Percentiles rank a stretch among this genome's conserved stretches.
phyloP scores from a whole-genome alignment of 1,140 invertebrate species.

The Pollicipes pollicipes region DNA sequence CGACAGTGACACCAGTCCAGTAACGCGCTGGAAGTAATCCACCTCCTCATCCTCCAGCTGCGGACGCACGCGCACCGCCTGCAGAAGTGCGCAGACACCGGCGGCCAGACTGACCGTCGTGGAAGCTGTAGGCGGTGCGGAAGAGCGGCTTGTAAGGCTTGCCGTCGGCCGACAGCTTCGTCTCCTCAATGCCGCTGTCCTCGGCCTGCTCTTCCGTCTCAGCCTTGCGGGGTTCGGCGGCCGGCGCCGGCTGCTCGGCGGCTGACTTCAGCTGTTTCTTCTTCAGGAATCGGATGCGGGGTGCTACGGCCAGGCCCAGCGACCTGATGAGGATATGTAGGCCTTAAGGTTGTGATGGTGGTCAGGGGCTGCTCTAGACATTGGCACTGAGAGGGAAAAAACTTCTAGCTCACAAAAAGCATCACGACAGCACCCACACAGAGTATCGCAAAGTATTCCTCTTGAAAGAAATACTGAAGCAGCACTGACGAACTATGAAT shows the following conservation, averaged over 20 bases:
- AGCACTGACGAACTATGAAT: too few species aligned
- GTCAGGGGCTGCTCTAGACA: slow-evolving; percentile 8
- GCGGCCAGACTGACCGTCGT: background rate
- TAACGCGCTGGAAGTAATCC: too few species aligned
- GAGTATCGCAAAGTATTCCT: slow-evolving; percentile 2
- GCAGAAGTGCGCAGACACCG: too few species aligned
- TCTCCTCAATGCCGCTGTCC: background rate
- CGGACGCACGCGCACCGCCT: too few species aligned
- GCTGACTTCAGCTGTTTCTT: slow-evolving; percentile 21
- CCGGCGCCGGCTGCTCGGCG: background rate
- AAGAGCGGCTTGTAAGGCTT: background rate
- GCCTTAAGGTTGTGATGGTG: background rate
- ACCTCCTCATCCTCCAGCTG: too few species aligned
- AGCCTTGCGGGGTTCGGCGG: background rate
- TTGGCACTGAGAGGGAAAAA: background rate
- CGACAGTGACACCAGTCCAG: too few species aligned
- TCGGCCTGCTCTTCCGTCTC: background rate
- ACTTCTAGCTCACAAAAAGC: slow-evolving; percentile 8
- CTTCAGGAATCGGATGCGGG: slow-evolving; percentile 68
- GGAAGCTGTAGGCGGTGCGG: background rate
- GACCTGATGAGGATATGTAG: slow-evolving; percentile 35
- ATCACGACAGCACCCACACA: too few species aligned
- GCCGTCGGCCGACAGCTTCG: background rate
- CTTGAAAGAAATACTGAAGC: background rate
- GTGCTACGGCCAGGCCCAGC: slow-evolving; percentile 63